Evolutionary conservation across 2,888 invertebrate genomes (phyloP), one percentile per base, ranked within the genome.

Genomic region (Mystacides longicornis): DNA sequence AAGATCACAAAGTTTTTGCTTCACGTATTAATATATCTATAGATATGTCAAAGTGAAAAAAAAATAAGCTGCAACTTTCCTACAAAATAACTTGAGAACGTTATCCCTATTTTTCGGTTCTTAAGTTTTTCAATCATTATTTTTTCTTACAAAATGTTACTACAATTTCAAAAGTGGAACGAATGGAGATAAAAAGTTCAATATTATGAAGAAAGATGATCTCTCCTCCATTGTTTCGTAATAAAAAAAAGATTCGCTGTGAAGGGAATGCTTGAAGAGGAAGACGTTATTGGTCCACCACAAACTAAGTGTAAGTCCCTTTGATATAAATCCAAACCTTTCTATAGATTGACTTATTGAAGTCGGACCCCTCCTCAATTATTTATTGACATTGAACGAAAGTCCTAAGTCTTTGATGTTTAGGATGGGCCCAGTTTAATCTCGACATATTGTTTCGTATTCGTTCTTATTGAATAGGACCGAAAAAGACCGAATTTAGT

Each of bases 321-420:
- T 37, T 37, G 37, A 37, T 37, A 37, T 37, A 37, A n/a, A 37
- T 37, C 37, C 37, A 37, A 37, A 37, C 37, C 37, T 37, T 37
- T 37, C 37, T 37, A 37, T 16, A 37, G 37, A 37, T 37, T 37
- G 37, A 37, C 37, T 37, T 37, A 37, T 37, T 37, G 37, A 37
- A 37, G 37, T 14, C 3, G n/a, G 37, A 37, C 37, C 37, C 37
- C 16, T 37, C 37, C 16, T 37, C 37, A 37, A 37, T 37, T 37
- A 37, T 37, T 37, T 37, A 37, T 37, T 37, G 37, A 37, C 37
- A 37, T 37, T 37, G 37, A 37, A 37, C 4, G 37, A 37, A 37
- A 37, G 37, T 37, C 4, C 37, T 4, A 7, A 37, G 37, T 37
- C 37, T 37, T 37, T 37, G 37, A 37, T 37, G 37, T 37, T 37